phyloP scores from a whole-genome alignment of 2,113 vertebrate genomes.

The Sinocyclocheilus rhinocerous region DNA sequence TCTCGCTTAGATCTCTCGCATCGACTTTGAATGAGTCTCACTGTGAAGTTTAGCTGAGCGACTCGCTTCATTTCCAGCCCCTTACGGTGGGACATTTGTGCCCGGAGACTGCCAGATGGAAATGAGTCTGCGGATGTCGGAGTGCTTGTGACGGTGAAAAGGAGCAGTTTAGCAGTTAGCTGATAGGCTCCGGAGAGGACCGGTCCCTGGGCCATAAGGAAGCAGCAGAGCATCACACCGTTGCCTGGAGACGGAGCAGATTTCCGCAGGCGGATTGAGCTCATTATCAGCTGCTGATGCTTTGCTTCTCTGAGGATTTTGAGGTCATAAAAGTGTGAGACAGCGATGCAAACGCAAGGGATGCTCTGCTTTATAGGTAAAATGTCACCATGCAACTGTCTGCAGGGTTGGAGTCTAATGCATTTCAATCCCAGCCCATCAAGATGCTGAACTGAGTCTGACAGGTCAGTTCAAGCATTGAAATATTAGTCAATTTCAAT shows the following conservation, averaged over 20 bases:
- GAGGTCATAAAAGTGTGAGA: conserved; percentile 17
- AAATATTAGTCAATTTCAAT: background rate
- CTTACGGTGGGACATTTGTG: background rate
- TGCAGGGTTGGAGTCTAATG: background rate
- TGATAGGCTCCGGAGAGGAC: conserved; percentile 26
- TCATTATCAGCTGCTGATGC: conserved; percentile 3
- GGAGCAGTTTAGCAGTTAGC: conserved; percentile 43
- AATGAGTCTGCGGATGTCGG: conserved; percentile 39
- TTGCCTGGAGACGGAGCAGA: conserved; percentile 29
- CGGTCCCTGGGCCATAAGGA: conserved; percentile 33
- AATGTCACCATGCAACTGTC: background rate
- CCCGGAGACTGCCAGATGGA: conserved; percentile 30
- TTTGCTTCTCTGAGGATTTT: background rate
- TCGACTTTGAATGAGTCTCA: conserved; percentile 1
- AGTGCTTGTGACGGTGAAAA: conserved; percentile 34
- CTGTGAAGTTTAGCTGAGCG: conserved; percentile 14
- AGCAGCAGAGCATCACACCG: conserved; percentile 19
- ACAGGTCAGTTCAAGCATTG: conserved; percentile 1
- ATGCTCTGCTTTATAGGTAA: background rate
- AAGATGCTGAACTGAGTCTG: background rate
- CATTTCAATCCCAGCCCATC: background rate
- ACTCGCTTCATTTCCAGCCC: conserved; percentile 26
- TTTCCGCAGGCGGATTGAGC: background rate
- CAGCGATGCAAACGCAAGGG: background rate
- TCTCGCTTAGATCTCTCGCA: too few species aligned